Conservation (phyloP, 2,113 vertebrate species). For the Tautogolabrus adspersus region DNA sequence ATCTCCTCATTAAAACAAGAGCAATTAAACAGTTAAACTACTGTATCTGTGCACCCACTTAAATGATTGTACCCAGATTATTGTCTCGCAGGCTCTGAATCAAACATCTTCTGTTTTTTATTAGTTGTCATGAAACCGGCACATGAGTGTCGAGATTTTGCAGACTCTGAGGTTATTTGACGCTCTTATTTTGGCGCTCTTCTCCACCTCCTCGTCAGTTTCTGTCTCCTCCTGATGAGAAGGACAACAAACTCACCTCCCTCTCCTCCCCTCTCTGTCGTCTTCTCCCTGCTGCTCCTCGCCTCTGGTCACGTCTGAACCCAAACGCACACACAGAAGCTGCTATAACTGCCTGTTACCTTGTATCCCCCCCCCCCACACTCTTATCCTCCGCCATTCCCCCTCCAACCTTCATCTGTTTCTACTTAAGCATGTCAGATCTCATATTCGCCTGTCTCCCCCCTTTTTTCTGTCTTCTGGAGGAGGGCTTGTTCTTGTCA, state of each 20-base stretch:
- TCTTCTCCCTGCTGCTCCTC: constrained; percentile 6
- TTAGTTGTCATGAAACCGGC: no score
- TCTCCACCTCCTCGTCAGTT: background rate
- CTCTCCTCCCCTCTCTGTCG: background rate
- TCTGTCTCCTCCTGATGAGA: background rate
- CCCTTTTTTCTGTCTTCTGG: background rate
- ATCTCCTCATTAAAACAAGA: background rate
- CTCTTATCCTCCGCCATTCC: background rate
- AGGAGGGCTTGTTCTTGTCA: background rate
- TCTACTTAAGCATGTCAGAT: constrained; percentile 56
- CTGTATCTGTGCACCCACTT: no score
- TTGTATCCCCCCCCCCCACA: background rate
- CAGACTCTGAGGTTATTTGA: background rate
- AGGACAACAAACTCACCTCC: constrained; percentile 12
- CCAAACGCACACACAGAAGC: constrained; percentile 28
- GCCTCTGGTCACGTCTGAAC: constrained; percentile 39
- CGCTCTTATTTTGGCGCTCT: constrained; percentile 6
- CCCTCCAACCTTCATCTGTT: constrained; percentile 59
- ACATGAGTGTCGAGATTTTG: no score
- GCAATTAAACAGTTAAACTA: background rate
- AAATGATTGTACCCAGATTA: no score
- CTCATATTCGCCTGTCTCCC: constrained; percentile 24
- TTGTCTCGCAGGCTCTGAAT: no score
- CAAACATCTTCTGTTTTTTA: no score
- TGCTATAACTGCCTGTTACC: constrained; percentile 22